Conservation (phyloP, 2,113 vertebrate genomes). For the Hypomesus transpacificus region DNA sequence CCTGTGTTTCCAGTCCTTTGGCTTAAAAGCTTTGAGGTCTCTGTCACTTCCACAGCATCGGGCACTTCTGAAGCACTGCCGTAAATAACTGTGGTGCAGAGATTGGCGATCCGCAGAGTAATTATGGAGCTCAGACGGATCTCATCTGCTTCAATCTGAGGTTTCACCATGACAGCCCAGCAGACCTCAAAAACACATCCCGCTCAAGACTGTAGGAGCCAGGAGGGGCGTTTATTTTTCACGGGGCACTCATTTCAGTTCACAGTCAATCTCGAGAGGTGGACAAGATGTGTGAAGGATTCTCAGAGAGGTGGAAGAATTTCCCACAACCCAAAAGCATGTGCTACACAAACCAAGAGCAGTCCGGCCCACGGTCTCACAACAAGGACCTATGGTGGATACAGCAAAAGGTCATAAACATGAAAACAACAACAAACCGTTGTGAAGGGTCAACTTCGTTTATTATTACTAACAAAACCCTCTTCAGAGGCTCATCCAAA, state of each 20-base stretch:
- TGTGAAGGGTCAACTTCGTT: too few relatives aligned
- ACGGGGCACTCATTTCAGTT: slow-evolving; percentile 50
- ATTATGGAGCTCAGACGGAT: too few relatives aligned
- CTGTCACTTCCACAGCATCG: background rate
- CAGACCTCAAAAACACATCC: slow-evolving; percentile 1
- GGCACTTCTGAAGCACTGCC: background rate
- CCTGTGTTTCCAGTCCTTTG: background rate
- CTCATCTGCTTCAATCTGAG: background rate
- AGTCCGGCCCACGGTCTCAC: background rate
- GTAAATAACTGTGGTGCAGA: background rate
- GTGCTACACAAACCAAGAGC: slow-evolving; percentile 35
- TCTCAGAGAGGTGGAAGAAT: slow-evolving; percentile 54
- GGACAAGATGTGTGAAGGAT: slow-evolving; percentile 52
- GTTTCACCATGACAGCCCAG: background rate
- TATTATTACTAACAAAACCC: too few relatives aligned
- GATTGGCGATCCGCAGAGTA: too few relatives aligned
- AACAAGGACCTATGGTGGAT: background rate
- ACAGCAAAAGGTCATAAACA: background rate
- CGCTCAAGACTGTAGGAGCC: background rate
- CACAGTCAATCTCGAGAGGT: slow-evolving; percentile 52
- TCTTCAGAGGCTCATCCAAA: too few relatives aligned
- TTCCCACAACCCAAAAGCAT: slow-evolving; percentile 42
- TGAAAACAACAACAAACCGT: background rate
- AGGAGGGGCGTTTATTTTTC: slow-evolving; percentile 41
- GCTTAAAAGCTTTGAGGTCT: background rate